Evolutionary conservation across 30 jellyfish, hydroid and myxozoan genomes (phyloP).

Genomic region (Pseudorhiza aurosa): DNA sequence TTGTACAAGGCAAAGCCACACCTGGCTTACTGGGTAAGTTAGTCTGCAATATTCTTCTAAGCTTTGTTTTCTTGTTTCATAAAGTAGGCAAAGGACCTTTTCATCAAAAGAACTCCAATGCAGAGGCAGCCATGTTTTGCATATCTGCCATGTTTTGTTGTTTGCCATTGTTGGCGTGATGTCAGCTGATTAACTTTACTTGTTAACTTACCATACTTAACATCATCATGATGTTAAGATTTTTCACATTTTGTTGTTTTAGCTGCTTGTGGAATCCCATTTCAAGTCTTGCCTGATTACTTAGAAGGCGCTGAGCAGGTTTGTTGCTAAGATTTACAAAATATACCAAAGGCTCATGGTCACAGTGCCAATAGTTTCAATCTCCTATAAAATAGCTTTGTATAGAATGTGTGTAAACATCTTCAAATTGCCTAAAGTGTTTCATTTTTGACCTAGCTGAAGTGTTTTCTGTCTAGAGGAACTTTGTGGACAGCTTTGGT

Average conservation of each 20-base stretch:
- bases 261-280: conserved; percentile 99
- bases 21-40: conserved; percentile 96
- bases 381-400: neutral
- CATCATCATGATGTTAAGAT: neutral
- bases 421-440: too few relatives aligned
- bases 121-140: too few relatives aligned
- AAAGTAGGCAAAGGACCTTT: too few relatives aligned
- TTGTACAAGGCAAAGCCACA: conserved; percentile 97
- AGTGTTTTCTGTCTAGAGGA: too few relatives aligned
- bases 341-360: too few relatives aligned
- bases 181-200: too few relatives aligned
- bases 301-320: conserved; percentile 99
- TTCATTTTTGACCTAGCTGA: too few relatives aligned
- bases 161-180: too few relatives aligned
- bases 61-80: too few relatives aligned
- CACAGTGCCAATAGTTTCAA: neutral
- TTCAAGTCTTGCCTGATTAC: conserved; percentile 97
- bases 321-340: neutral
- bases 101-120: too few relatives aligned
- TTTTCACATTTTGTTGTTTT: conserved; percentile 22
- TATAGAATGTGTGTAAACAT: neutral
- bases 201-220: neutral
- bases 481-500: too few relatives aligned
- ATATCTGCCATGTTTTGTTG: too few relatives aligned
- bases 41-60: neutral